phyloP scores from a whole-genome alignment of 2,888 invertebrate genomes.

The Lasioglossum figueresi region DNA sequence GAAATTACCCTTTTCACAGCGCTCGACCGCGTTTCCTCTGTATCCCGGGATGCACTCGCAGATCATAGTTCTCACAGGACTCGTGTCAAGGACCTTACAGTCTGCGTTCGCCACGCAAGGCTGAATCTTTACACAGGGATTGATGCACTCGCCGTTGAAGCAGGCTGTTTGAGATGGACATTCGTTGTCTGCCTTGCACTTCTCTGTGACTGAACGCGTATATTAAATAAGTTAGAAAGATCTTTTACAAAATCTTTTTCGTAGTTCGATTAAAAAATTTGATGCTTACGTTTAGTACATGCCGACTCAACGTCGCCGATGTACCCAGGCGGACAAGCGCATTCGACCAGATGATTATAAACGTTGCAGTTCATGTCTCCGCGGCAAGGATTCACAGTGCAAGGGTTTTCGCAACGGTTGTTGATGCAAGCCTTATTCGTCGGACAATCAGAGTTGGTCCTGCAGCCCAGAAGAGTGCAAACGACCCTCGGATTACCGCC shows the following conservation, averaged over 20 bases:
- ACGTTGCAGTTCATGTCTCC: conserved; percentile 90
- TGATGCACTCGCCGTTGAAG: conserved; percentile 91
- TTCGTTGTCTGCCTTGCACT: conserved; percentile 91
- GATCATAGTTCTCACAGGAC: conserved; percentile 94
- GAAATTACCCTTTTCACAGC: conserved; percentile 91
- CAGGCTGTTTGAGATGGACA: conserved; percentile 94
- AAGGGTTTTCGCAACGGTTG: conserved; percentile 91
- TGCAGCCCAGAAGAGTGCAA: conserved; percentile 93
- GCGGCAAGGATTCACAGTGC: conserved; percentile 89
- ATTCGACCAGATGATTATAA: conserved; percentile 91
- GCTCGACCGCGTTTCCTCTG: conserved; percentile 93
- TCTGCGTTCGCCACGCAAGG: conserved; percentile 93
- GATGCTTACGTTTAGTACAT: conserved; percentile 85
- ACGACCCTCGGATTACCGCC: conserved; percentile 92
- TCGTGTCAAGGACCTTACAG: conserved; percentile 92
- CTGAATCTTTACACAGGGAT: conserved; percentile 91
- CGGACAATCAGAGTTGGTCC: conserved; percentile 92
- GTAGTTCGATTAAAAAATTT: background rate
- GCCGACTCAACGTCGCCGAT: conserved; percentile 87
- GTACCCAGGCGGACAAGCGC: conserved; percentile 92
- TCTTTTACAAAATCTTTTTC: background rate
- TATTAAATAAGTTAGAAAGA: background rate
- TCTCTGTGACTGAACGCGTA: conserved; percentile 69
- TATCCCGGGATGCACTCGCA: conserved; percentile 95
- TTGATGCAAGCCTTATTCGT: conserved; percentile 92